Evolutionary conservation across 2,888 invertebrate genomes (phyloP), one percentile per base, ranked within the genome.

Genomic region (Cryptus viduatorius): DNA sequence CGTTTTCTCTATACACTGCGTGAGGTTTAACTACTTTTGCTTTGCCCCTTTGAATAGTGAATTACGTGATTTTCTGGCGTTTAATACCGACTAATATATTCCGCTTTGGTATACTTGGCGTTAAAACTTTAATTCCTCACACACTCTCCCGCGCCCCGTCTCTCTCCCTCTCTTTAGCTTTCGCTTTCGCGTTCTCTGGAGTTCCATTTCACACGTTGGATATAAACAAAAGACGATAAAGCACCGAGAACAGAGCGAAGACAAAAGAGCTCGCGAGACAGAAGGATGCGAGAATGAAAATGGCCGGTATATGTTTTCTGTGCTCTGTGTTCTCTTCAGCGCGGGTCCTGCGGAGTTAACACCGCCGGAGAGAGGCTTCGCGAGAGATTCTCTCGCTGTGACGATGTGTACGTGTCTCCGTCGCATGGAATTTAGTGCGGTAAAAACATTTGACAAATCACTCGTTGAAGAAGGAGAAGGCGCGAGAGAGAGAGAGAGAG

Each of bases 391-490:
- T 78, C 77, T 31, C 31, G 29, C 42, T 14, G 48, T 24, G 14
- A 53, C 7, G 46, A 19, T 19, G 56, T 24, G 59, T 14, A 19
- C 14, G 29, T 14, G 29, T 31, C 24, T 61, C 10, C 73, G 64
- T 84, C 67, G 24, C 78, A 46, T 16, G 69, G 65, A 84, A 84
- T 84, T 76, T 67, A 79, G 42, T 59, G 73, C 29, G 79, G 76
- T 79, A 81, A 84, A 84, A 86, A 86, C 79, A 84, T 75, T 82
- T 84, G 86, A 86, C 86, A 82, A 84, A 86, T 82, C 84, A 84
- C 79, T 83, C 76, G 81, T 56, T 53, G 73, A 42, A 16, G 44
- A 77, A 53, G 67, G 81, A 61, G 69, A 86, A 76, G 42, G 16
- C 67, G 53, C 53, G 67, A 67, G 16, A 42, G 59, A 16, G 69